Conservation (phyloP, 2,113 vertebrate genomes). For the Perca fluviatilis region DNA sequence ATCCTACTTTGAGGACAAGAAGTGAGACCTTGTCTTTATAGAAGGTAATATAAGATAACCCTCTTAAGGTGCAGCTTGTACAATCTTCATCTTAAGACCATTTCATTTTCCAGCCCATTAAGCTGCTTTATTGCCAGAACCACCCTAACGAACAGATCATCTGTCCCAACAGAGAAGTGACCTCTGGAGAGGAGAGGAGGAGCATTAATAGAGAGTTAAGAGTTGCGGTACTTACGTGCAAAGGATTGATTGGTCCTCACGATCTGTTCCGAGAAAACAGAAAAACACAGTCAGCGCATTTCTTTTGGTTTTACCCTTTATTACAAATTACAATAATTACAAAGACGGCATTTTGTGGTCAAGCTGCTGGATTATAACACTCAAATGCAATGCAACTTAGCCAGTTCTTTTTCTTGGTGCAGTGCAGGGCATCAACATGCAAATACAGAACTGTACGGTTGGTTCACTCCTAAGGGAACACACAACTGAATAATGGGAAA, state of each 20-base stretch:
- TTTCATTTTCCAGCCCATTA: constrained; percentile 54
- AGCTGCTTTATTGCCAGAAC: constrained; percentile 37
- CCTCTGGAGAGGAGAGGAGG: constrained; percentile 3
- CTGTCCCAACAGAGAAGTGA: constrained; percentile 18
- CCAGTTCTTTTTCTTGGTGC: background rate
- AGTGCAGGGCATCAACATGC: background rate
- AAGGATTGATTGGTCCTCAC: constrained; percentile 97
- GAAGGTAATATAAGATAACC: no score
- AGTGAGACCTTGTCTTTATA: background rate
- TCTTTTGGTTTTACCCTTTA: constrained; percentile 11
- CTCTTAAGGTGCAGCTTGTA: constrained; percentile 15
- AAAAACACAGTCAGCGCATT: constrained; percentile 45
- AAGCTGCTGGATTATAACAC: background rate
- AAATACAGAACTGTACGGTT: background rate
- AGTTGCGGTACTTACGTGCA: constrained; percentile 92
- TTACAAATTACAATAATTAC: constrained; percentile 11
- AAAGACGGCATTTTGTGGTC: background rate
- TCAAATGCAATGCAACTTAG: background rate
- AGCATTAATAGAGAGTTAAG: background rate
- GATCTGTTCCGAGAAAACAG: constrained; percentile 86
- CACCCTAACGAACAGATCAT: constrained; percentile 13
- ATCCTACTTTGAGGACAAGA: background rate
- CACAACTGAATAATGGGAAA: background rate
- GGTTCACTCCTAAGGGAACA: background rate
- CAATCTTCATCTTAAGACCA: constrained; percentile 19